A percentile compares a stretch with the other conserved stretches of the same genome.
These are phyloP conservation scores for Alaudala cheleensis DNA, from an alignment of 2,113 vertebrate species.

Conservation along the genomic window DNA sequence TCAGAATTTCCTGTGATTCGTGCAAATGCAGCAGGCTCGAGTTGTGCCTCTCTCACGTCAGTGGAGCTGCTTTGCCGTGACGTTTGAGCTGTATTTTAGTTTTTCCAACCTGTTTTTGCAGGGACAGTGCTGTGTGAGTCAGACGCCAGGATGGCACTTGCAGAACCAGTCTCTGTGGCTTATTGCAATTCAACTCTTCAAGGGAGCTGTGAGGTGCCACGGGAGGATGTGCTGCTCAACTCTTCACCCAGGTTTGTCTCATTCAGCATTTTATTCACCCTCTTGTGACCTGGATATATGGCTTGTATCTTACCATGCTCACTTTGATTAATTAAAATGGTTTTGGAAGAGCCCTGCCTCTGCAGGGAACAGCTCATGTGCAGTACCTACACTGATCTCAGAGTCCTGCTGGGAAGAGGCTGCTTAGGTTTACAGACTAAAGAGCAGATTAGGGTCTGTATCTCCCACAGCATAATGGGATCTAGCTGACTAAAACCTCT, in stretches of 20 bases:
- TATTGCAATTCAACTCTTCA: constrained; percentile 11
- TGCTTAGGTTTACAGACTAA: not conserved
- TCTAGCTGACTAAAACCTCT: not conserved
- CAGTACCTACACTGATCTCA: not conserved
- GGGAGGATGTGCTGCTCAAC: constrained; percentile 34
- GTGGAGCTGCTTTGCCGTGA: not conserved
- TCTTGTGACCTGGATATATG: not conserved
- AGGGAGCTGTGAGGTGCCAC: not conserved
- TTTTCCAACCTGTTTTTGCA: not conserved
- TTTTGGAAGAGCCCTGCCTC: not conserved
- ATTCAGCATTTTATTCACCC: not conserved
- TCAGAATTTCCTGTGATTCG: accelerated
- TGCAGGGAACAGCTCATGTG: not conserved
- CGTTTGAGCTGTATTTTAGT: not conserved
- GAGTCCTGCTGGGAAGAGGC: not conserved
- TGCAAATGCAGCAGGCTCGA: accelerated
- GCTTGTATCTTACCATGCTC: not conserved
- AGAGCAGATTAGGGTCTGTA: not conserved
- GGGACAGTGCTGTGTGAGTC: constrained; percentile 76
- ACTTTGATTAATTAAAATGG: not conserved
- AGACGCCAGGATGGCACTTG: constrained; percentile 47
- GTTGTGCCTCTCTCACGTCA: not conserved
- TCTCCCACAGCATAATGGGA: not conserved
- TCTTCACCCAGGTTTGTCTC: constrained; percentile 69
- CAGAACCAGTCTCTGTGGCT: constrained; percentile 48